These are phyloP conservation scores for Choreutis nemorana DNA, from an alignment of 2,888 invertebrate genomes.

Conservation along the genomic window DNA sequence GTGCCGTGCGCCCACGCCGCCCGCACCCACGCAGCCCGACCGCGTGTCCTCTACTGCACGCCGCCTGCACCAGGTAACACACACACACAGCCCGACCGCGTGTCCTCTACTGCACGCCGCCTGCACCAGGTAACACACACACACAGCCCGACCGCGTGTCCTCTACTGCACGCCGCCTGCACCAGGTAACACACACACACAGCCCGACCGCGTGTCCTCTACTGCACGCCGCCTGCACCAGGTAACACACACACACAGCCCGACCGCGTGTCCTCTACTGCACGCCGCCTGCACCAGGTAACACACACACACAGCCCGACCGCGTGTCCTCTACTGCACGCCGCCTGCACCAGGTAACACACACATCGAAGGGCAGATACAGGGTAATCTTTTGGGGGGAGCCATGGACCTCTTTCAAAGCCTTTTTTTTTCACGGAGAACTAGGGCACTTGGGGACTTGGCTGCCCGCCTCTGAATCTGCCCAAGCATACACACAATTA, in stretches of 20 bases:
- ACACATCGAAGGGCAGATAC: no score
- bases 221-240: neutral
- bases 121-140: neutral
- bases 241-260: neutral
- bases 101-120: neutral
- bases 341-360: neutral
- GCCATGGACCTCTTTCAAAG: no score
- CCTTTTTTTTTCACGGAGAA: no score
- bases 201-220: neutral
- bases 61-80: conserved; percentile 11
- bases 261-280: neutral
- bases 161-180: neutral
- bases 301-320: neutral
- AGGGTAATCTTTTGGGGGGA: no score
- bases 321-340: neutral
- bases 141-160: neutral
- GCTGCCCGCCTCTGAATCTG: no score
- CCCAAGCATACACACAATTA: no score
- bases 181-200: neutral
- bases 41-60: conserved; percentile 46
- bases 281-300: neutral
- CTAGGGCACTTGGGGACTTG: no score
- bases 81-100: neutral
- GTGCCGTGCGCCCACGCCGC: conserved; percentile 49
- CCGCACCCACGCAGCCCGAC: conserved; percentile 41